Evolutionary conservation across 2,888 invertebrate species (phyloP).

Genomic region (Eulithis prunata): DNA sequence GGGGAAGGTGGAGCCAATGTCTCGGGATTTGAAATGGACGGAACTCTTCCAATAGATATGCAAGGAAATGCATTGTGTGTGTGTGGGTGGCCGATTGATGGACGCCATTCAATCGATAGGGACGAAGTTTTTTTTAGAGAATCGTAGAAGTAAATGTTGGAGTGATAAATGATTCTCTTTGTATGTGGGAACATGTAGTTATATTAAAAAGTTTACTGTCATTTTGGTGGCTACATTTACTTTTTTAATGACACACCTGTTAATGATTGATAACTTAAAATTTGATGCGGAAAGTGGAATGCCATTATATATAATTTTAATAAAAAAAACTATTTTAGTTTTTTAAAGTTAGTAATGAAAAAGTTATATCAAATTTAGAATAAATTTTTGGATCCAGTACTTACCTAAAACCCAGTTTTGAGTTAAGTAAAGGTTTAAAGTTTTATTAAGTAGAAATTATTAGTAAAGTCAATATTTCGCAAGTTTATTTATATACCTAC

Average conservation of each 20-base stretch:
- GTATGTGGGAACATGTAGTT: background rate
- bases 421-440: too few relatives aligned
- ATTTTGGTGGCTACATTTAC: background rate
- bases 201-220: background rate
- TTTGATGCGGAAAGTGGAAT: too few relatives aligned
- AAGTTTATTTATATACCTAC: background rate
- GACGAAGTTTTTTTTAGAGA: slow-evolving; percentile 37
- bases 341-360: too few relatives aligned
- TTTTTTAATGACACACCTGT: too few relatives aligned
- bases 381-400: too few relatives aligned
- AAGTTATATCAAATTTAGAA: too few relatives aligned
- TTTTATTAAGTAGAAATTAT: too few relatives aligned
- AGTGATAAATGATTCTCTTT: slow-evolving; percentile 28
- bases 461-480: background rate
- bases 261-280: too few relatives aligned
- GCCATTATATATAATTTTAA: too few relatives aligned
- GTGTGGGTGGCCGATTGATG: slow-evolving; percentile 61
- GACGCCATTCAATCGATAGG: slow-evolving; percentile 55
- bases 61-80: slow-evolving; percentile 77
- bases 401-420: too few relatives aligned
- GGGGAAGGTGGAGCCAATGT: slow-evolving; percentile 81
- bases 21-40: slow-evolving; percentile 76
- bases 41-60: slow-evolving; percentile 76
- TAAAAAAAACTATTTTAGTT: too few relatives aligned
- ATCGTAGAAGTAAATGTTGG: slow-evolving; percentile 38